Evolutionary conservation across 2,888 invertebrate species (phyloP), one percentile per base, ranked within the genome.

Genomic region (Phyto melanocephala): DNA sequence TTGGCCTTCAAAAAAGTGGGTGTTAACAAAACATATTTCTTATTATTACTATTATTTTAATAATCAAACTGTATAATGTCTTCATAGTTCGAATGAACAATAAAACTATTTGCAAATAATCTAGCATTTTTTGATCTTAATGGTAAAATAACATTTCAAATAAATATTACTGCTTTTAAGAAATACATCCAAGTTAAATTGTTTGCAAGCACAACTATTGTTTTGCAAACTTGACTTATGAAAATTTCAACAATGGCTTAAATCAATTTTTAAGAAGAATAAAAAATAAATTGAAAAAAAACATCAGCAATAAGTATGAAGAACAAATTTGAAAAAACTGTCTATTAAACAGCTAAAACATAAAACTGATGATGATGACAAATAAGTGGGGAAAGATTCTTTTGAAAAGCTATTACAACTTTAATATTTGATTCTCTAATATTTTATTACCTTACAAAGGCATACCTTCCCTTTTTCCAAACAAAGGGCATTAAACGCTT

Each of bases 1-100:
- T 24, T 75, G 79, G 33, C 82, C 82, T 82, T 82, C 75, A 79
- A 58, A 3, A 75, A 79, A 75, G 75, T 75, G 82, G 82, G 82
- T 79, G 82, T 82, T 82, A 78, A 65, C 82, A 47, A 60, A 62
- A 50, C 22, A 76, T 40, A 50, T 45, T 60, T 52, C 24, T 52
- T 62, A 50, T 67, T 75, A 47, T 58, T 6, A 7, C 1, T 17
- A 17, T 1, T 24, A n/a, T n/a, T 37, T 13, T 15, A 71, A 47
- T 4, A 24, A 8, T 33, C 47, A 24, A 8, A 37, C 47, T 60
- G 15, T 50, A 10, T 17, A 42, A 68, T 68, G 33, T 50, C 40
- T 76, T 52, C 22, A 60, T 33, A 28, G 50, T 42, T 60, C 58
- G 6, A 50, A 15, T 17, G 35, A 56, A 56, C 7, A 11, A 47